Base-by-base conservation (phyloP, 92 coral and sea anemone species). In the Metridium senile region DNA sequence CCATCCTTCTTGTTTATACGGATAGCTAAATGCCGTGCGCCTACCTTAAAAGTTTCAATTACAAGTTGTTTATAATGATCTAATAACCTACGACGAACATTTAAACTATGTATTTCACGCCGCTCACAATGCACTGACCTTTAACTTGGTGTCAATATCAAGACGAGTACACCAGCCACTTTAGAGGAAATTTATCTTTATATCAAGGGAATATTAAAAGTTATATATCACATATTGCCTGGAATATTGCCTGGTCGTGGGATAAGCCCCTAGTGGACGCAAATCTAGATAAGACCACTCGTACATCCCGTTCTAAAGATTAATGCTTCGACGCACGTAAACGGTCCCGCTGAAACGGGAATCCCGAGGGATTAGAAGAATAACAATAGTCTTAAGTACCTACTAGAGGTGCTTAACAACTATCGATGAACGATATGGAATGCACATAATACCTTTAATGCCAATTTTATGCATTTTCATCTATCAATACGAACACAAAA, bases 21-120 rank as follows among this genome's bases (percentile, higher is more conserved):
- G n/a, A n/a, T n/a, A n/a, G n/a, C n/a, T n/a, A n/a, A n/a, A n/a
- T n/a, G n/a, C n/a, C n/a, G n/a, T n/a, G n/a, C n/a, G n/a, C n/a
- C n/a, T n/a, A n/a, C n/a, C n/a, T n/a, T n/a, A n/a, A n/a, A n/a
- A n/a, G n/a, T n/a, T 39, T 39, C 6, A 39, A 39, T 39, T 39
- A 39, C 49, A 13, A 39, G 8, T 39, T 39, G 49, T 39, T 39
- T 4, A 6, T 13, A 39, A 13, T 39, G 13, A 39, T 39, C 6
- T 39, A n/a, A n/a, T n/a, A n/a, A n/a, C n/a, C n/a, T n/a, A n/a
- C n/a, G n/a, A 4, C 49, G 13, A 39, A 39, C 13, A 59, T 59
- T 59, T 26, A 21, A 59, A 59, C 2, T 59, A 59, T 59, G 28
- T 59, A 59, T 59, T 7, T 59, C 65, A 23, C 22, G 65, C 65